A percentile compares a stretch with the other conserved stretches of the same genome.
Evolutionary conservation across 2,113 vertebrate genomes (phyloP).

Genomic region (Sardina pilchardus): DNA sequence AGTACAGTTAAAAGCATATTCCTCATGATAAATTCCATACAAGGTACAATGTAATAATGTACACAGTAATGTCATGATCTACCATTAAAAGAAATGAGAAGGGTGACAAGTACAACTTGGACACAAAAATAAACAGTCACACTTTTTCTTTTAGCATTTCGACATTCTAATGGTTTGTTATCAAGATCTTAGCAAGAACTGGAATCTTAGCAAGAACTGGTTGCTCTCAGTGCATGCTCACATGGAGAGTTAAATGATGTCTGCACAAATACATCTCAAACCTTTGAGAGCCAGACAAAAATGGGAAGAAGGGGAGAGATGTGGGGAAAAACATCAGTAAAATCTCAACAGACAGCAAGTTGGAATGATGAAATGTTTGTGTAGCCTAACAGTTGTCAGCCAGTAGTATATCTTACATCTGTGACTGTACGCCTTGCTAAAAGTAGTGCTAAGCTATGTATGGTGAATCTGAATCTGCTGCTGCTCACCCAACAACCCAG

Average conservation of each 20-base stretch:
- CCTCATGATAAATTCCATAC: neutral
- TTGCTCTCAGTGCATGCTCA: neutral
- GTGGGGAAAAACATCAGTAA: neutral
- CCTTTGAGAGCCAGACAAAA: neutral
- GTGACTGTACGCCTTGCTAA: neutral
- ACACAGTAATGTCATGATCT: neutral
- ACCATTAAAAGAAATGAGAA: neutral
- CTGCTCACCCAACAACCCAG: neutral
- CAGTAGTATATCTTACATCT: neutral
- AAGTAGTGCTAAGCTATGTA: neutral
- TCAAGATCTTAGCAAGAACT: neutral
- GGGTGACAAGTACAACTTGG: neutral
- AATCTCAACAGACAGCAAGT: neutral
- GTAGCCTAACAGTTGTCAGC: neutral
- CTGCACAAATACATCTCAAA: neutral
- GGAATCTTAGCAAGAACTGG: neutral
- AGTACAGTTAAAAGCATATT: neutral
- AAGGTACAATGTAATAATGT: neutral
- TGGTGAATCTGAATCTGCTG: slow-evolving; percentile 8
- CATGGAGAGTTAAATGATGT: neutral
- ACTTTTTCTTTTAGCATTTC: neutral
- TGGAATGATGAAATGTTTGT: slow-evolving; percentile 16
- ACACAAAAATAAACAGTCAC: neutral
- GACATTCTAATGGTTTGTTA: neutral
- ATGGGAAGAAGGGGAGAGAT: neutral